A percentile compares a stretch with the other conserved stretches of the same genome.
Evolutionary conservation across 2,888 invertebrate genomes (phyloP).

Genomic region (Sisyra terminalis): DNA sequence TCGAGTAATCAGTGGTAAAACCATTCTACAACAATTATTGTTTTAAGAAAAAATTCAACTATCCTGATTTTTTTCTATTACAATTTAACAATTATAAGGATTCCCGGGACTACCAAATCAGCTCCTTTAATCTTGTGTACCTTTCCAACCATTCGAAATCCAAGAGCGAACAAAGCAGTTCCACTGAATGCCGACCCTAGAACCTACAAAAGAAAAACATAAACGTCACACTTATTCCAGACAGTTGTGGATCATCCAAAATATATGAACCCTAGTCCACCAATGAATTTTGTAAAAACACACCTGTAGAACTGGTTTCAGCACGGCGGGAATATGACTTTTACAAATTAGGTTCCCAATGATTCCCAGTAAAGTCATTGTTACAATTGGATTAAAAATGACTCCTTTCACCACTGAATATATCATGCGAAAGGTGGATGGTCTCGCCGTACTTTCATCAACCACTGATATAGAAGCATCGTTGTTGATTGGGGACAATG

Average conservation of each 20-base stretch:
- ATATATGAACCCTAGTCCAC: too few species aligned
- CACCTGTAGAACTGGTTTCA: conserved; percentile 61
- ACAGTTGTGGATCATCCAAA: too few species aligned
- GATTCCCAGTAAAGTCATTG: conserved; percentile 87
- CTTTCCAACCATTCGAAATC: conserved; percentile 85
- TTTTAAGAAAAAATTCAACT: background rate
- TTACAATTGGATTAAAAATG: conserved; percentile 71
- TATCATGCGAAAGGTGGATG: conserved; percentile 17
- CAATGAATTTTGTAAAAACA: too few species aligned
- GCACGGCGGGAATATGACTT: conserved; percentile 56
- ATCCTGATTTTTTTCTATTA: conserved; percentile 30
- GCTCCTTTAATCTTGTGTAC: conserved; percentile 61
- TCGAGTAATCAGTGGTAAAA: conserved; percentile 70
- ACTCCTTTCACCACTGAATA: conserved; percentile 45
- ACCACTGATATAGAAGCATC: too few species aligned
- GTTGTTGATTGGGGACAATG: background rate
- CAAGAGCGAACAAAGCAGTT: conserved; percentile 77
- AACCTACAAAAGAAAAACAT: conserved; percentile 27
- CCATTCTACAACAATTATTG: conserved; percentile 35
- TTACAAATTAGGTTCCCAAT: conserved; percentile 67
- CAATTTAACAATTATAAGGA: conserved; percentile 81
- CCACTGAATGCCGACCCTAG: conserved; percentile 84
- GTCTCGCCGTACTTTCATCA: too few species aligned
- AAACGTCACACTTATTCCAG: background rate
- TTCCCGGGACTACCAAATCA: conserved; percentile 65